Base-by-base conservation (phyloP, 2,113 vertebrate genomes). In the Poeciliopsis retropinna region DNA sequence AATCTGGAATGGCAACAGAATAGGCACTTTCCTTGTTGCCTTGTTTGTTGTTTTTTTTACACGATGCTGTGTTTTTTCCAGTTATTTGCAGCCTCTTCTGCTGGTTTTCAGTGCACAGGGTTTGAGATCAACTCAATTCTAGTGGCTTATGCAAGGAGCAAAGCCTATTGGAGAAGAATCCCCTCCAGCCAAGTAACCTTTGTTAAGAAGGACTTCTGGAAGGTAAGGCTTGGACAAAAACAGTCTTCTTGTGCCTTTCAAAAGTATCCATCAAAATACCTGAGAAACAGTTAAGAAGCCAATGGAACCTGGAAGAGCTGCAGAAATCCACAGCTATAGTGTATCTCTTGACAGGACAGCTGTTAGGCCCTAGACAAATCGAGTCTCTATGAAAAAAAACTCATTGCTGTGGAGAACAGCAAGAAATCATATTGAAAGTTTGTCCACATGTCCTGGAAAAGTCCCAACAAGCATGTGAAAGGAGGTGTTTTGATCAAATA, bases 111-210 rank as follows among this genome's bases (percentile, higher is more conserved):
- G 64, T 90, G 92, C 84, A 94, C 94, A 8, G 95, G 94, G 0
- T 95, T 93, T 87, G 95, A 95, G 83, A 93, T 95, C 22, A 95
- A 95, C 82, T 90, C 92, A 0, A 82, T 95, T 34, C 83, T 95
- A 63, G 34, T 93, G 67, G 81, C 89, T 28, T 94, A 91, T 74
- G 75, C 92, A 60, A 90, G 81, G 77, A 81, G 74, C 67, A 92
- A 84, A 64, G 93, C 93, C 30, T 44, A 5, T 22, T 95, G 89
- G 92, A 89, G 2, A 11, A 89, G 91, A 37, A 60, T 94, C 19
- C 84, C 92, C 39, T 37, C 73, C 32, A 67, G 81, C 22, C 85
- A 90, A 67, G 93, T 80, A 4, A 80, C 68, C 64, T 95, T 95
- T 86, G 69, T 94, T 47, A 93, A 92, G 65, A 82, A 90, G n/a